Conservation (phyloP, 2,888 invertebrate species). For the Crematogaster levior region DNA sequence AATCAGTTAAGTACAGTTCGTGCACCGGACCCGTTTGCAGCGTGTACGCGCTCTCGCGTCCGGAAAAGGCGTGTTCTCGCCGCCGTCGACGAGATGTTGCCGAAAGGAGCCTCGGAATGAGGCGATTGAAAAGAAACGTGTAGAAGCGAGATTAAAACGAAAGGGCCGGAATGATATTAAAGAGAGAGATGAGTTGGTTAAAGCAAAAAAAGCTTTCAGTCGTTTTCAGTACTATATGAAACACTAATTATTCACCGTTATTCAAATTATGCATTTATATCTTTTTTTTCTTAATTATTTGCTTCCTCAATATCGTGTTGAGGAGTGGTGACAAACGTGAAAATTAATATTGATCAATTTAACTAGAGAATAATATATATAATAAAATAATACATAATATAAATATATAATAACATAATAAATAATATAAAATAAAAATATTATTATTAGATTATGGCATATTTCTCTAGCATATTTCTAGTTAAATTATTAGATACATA, state of each 20-base stretch:
- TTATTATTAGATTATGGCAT: no score
- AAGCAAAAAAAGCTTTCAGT: background rate
- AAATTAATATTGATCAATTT: background rate
- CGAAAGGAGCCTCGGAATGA: conserved; percentile 18
- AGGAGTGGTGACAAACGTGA: background rate
- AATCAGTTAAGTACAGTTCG: conserved; percentile 42
- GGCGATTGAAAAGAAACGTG: conserved; percentile 32
- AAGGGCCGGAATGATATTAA: background rate
- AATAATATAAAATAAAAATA: no score
- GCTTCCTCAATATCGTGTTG: background rate
- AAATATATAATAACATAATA: no score
- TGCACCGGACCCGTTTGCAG: conserved; percentile 21
- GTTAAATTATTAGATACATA: no score
- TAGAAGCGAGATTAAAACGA: conserved; percentile 28
- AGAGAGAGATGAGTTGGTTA: background rate
- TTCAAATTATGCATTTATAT: no score
- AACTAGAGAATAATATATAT: no score
- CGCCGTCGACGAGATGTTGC: conserved; percentile 16
- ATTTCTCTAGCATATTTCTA: no score
- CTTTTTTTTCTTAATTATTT: background rate
- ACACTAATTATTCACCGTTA: background rate
- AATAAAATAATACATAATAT: no score
- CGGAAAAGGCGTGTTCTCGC: conserved; percentile 21
- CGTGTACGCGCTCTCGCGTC: conserved; percentile 25
- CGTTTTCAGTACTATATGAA: background rate